Percentiles rank a stretch among this genome's conserved stretches.
Conservation (phyloP, 1,140 invertebrate species). For the Drosophila ambigua region DNA sequence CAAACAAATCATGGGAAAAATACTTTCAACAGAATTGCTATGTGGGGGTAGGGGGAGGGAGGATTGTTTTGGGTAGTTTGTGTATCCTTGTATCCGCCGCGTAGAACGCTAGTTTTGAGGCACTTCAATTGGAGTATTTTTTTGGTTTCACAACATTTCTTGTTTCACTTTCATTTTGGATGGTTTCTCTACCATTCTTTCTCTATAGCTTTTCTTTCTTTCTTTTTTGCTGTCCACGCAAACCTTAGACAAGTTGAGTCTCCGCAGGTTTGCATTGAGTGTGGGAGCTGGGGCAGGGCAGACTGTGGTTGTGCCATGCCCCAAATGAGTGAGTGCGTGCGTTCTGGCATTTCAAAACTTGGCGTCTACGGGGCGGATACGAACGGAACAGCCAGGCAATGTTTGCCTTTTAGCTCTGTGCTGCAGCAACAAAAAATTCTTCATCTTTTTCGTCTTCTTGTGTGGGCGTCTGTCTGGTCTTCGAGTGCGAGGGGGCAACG, state of each 20-base stretch:
- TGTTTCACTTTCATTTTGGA: background rate
- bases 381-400: slow-evolving; percentile 4
- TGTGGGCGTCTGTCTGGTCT: slow-evolving; percentile 13
- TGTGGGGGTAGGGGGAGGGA: background rate
- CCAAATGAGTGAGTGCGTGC: slow-evolving; percentile 24
- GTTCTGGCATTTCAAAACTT: slow-evolving; percentile 28
- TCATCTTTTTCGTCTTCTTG: slow-evolving; percentile 6
- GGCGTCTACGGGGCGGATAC: slow-evolving; percentile 25
- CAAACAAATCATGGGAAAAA: slow-evolving; percentile 56
- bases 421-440: slow-evolving; percentile 28
- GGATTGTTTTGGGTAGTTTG: slow-evolving; percentile 10
- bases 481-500: slow-evolving; percentile 27
- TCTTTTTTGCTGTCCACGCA: slow-evolving; percentile 15
- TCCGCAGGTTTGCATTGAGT: slow-evolving; percentile 67
- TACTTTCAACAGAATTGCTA: slow-evolving; percentile 66
- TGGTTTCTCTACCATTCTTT: slow-evolving; percentile 11
- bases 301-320: slow-evolving; percentile 6
- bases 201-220: background rate
- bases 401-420: slow-evolving; percentile 1
- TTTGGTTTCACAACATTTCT: slow-evolving; percentile 24
- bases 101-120: slow-evolving; percentile 44
- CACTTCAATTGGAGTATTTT: slow-evolving; percentile 38
- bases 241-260: slow-evolving; percentile 82
- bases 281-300: slow-evolving; percentile 16
- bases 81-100: slow-evolving; percentile 15